A percentile compares a stretch with the other conserved stretches of the same genome.
Conservation (phyloP, 2,113 vertebrate species). For the Grammomys surdaster region DNA sequence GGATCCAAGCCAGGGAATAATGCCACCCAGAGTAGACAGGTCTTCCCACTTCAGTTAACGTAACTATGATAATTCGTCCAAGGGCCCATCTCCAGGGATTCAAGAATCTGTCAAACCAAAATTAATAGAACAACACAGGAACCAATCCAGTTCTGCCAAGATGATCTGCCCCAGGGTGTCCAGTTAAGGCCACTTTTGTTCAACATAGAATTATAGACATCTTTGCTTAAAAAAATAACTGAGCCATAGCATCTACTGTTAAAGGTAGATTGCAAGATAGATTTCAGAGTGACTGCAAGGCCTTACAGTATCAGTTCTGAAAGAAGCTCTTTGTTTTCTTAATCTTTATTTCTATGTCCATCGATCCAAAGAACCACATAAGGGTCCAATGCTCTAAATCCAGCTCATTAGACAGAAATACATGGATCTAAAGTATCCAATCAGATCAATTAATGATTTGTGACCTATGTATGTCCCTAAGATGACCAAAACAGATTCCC, state of each 20-base stretch:
- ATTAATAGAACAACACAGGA: background rate
- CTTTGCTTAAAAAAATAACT: slow-evolving; percentile 23
- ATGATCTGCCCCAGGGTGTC: background rate
- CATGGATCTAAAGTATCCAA: background rate
- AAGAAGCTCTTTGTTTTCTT: background rate
- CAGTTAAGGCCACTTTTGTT: background rate
- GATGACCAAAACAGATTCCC: background rate
- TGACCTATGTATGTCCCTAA: slow-evolving; percentile 5
- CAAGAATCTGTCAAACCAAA: background rate
- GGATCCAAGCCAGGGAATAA: background rate
- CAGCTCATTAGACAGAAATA: background rate
- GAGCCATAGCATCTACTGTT: background rate
- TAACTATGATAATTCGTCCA: background rate
- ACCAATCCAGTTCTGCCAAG: background rate
- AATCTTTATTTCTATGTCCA: background rate
- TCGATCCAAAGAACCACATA: slow-evolving; percentile 3
- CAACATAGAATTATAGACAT: slow-evolving; percentile 3
- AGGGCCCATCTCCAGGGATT: background rate
- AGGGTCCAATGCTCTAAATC: background rate
- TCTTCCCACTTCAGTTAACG: background rate
- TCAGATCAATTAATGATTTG: slow-evolving; percentile 7
- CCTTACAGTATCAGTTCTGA: background rate
- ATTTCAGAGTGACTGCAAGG: background rate
- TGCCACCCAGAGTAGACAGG: background rate
- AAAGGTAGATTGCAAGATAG: background rate